A percentile compares a stretch with the other conserved stretches of the same genome.
Evolutionary conservation across 2,113 vertebrate species (phyloP).

Genomic region (Ceyx margarethae): DNA sequence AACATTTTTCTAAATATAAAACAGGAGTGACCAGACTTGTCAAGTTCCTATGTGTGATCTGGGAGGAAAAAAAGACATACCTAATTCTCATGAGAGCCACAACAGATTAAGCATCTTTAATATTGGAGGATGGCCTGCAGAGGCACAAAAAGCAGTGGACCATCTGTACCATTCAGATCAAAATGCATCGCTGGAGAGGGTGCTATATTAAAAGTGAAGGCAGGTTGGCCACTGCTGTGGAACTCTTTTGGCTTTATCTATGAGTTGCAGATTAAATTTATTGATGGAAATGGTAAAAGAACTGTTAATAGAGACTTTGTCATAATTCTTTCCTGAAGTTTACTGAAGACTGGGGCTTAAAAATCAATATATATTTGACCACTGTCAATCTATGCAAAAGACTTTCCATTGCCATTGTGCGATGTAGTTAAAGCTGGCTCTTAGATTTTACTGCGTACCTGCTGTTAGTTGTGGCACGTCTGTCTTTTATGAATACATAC

Average conservation of each 20-base stretch:
- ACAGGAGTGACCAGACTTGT: neutral
- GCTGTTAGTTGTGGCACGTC: neutral
- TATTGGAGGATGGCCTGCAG: neutral
- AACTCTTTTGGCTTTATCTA: neutral
- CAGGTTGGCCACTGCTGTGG: neutral
- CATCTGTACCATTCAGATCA: neutral
- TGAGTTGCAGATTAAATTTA: neutral
- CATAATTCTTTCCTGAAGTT: neutral
- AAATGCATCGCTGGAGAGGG: neutral
- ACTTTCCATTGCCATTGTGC: neutral
- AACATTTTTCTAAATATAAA: neutral
- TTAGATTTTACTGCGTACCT: slow-evolving; percentile 14
- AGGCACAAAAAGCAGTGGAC: neutral
- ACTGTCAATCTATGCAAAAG: neutral
- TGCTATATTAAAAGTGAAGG: neutral
- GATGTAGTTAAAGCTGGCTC: neutral
- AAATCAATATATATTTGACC: neutral
- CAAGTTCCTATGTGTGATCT: neutral
- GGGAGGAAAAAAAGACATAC: neutral
- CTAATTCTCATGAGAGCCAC: neutral
- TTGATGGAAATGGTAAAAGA: neutral
- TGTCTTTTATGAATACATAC: neutral
- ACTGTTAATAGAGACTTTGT: neutral
- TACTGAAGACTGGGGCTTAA: neutral
- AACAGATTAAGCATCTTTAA: slow-evolving; percentile 1